phyloP scores from a whole-genome alignment of 1,140 invertebrate species.

The Antheraea mylitta region DNA sequence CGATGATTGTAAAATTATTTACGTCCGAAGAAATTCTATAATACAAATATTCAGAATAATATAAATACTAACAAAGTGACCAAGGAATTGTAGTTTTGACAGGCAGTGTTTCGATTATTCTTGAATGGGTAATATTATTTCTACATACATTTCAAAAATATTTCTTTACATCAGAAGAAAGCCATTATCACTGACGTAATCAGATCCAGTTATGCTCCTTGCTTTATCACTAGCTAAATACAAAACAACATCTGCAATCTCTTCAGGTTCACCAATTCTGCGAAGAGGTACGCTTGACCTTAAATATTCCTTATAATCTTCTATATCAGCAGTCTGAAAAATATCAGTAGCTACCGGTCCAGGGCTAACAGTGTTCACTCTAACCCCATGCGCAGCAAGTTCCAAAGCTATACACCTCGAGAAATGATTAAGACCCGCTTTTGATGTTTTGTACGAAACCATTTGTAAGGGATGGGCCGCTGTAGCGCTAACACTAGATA shows the following conservation, averaged over 20 bases:
- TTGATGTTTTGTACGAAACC: constrained; percentile 85
- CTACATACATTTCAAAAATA: too few relatives aligned
- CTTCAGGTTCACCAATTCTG: constrained; percentile 53
- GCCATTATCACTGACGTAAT: constrained; percentile 20
- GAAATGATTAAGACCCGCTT: constrained; percentile 87
- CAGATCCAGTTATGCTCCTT: constrained; percentile 84
- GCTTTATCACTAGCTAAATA: constrained; percentile 86
- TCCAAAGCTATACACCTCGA: constrained; percentile 83
- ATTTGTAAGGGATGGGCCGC: constrained; percentile 39
- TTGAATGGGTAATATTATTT: too few relatives aligned
- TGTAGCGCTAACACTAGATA: constrained; percentile 81
- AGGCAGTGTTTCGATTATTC: too few relatives aligned
- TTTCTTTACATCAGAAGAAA: constrained; percentile 2
- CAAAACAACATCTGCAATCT: constrained; percentile 85
- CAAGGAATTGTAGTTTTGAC: too few relatives aligned
- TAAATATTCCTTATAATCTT: neutral
- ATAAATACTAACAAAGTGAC: too few relatives aligned
- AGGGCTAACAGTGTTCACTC: constrained; percentile 86
- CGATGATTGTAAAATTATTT: too few relatives aligned
- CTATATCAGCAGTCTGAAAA: constrained; percentile 61
- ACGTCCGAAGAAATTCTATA: too few relatives aligned
- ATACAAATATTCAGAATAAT: too few relatives aligned
- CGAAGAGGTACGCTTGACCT: neutral
- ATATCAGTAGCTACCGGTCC: constrained; percentile 82
- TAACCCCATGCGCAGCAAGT: constrained; percentile 81